Conservation (phyloP, 2,888 invertebrate species). For the Ditylenchus weischeri region DNA sequence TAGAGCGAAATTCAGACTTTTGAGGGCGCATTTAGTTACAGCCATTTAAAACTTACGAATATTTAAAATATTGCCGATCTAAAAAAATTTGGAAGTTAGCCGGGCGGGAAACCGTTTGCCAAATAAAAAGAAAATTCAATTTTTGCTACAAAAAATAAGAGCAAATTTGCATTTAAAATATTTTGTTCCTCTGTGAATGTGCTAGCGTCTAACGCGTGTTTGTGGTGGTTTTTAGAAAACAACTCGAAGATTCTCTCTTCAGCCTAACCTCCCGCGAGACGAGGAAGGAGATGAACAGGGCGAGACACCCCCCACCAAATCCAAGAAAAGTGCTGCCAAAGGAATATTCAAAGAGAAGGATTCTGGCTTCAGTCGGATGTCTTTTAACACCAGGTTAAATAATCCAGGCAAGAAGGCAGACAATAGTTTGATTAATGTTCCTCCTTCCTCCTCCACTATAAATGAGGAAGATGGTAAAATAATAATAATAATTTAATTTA, state of each 20-base stretch:
- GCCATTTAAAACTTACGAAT: too few relatives aligned
- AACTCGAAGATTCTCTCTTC: slow-evolving; percentile 30
- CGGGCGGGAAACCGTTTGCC: too few relatives aligned
- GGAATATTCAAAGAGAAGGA: slow-evolving; percentile 47
- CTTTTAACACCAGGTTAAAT: slow-evolving; percentile 49
- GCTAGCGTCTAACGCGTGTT: slow-evolving; percentile 3
- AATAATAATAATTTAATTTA: background rate
- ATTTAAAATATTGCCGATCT: too few relatives aligned
- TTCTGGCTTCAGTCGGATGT: slow-evolving; percentile 46
- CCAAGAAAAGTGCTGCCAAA: slow-evolving; percentile 11
- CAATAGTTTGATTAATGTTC: slow-evolving; percentile 14
- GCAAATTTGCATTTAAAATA: background rate
- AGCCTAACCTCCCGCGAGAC: slow-evolving; percentile 18
- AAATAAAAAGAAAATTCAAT: too few relatives aligned
- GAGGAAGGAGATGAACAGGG: background rate
- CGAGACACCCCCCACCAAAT: background rate
- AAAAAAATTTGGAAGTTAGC: too few relatives aligned
- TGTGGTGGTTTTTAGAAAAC: slow-evolving; percentile 17
- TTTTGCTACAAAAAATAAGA: too few relatives aligned
- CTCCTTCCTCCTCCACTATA: slow-evolving; percentile 2
- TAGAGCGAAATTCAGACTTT: too few relatives aligned
- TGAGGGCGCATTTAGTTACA: too few relatives aligned
- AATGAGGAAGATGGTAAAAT: slow-evolving; percentile 7
- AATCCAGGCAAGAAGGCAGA: slow-evolving; percentile 6
- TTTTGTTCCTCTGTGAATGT: slow-evolving; percentile 5